Conservation (phyloP, 2,797 vertebrate genomes). For the Hydrophis major region DNA sequence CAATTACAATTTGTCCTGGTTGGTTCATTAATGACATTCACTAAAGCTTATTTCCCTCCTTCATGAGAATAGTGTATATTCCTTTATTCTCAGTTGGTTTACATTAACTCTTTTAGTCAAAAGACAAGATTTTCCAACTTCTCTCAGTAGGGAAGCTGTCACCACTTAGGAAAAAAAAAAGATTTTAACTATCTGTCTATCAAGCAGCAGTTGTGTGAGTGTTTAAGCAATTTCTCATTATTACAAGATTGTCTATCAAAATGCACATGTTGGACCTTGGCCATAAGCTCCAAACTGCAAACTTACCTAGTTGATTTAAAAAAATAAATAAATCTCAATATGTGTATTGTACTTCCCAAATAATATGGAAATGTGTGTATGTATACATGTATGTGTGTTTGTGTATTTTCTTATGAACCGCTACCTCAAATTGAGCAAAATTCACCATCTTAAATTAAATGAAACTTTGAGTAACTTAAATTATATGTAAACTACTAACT, state of each 20-base stretch:
- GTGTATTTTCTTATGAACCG: background rate
- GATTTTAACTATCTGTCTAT: slow-evolving; percentile 57
- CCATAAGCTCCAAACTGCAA: slow-evolving; percentile 1
- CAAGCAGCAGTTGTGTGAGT: slow-evolving; percentile 36
- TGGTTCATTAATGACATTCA: background rate
- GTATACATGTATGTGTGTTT: background rate
- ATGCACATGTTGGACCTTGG: background rate
- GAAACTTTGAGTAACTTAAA: background rate
- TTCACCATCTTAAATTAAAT: background rate
- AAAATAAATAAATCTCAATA: background rate
- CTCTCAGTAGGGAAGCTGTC: slow-evolving; percentile 47
- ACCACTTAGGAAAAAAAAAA: slow-evolving; percentile 53
- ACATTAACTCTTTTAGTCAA: slow-evolving; percentile 43
- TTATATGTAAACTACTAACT: background rate
- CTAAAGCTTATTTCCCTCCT: background rate
- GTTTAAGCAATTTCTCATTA: slow-evolving; percentile 53
- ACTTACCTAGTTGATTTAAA: background rate
- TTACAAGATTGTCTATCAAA: slow-evolving; percentile 53
- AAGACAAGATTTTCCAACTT: slow-evolving; percentile 51
- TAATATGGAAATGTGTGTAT: background rate
- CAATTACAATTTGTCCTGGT: slow-evolving; percentile 12
- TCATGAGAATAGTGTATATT: slow-evolving; percentile 12
- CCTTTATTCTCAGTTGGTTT: slow-evolving; percentile 2
- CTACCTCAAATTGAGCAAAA: background rate
- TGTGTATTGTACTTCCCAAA: background rate